Conservation (phyloP, 2,113 vertebrate species). For the Gymnocephalus cernua region DNA sequence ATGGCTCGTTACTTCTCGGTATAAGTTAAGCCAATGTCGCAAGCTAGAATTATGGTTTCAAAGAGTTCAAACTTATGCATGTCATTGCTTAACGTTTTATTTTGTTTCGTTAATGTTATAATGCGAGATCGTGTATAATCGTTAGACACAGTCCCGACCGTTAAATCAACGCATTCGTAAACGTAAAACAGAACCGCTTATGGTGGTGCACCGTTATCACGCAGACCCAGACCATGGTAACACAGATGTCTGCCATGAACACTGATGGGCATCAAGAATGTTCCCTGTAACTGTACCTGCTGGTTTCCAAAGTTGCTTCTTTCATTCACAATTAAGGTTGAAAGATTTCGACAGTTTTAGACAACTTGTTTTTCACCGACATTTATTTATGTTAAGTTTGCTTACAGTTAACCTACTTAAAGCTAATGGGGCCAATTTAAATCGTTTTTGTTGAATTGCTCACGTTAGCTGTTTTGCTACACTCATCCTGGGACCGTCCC, state of each 20-base stretch:
- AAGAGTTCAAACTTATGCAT: background rate
- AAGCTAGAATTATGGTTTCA: background rate
- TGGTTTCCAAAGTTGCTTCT: background rate
- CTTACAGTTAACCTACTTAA: background rate
- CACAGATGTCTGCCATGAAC: constrained; percentile 26
- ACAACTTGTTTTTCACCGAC: background rate
- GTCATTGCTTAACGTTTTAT: background rate
- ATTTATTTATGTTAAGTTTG: background rate
- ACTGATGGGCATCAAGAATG: background rate
- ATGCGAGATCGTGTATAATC: rapidly evolving
- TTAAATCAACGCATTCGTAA: background rate
- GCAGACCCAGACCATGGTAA: background rate
- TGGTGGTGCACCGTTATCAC: background rate
- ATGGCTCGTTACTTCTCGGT: rapidly evolving
- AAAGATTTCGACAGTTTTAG: background rate
- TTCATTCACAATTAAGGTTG: rapidly evolving
- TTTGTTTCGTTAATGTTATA: background rate
- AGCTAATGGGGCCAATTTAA: background rate
- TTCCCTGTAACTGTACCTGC: background rate
- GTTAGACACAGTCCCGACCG: background rate
- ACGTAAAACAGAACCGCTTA: constrained; percentile 13
- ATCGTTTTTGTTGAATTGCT: background rate
- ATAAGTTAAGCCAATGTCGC: background rate
- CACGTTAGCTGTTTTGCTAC: constrained; percentile 22
- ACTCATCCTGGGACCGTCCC: background rate